These are phyloP conservation scores for Rhodeus uyekii DNA, from an alignment of 2,797 vertebrate species.

Conservation along the genomic window DNA sequence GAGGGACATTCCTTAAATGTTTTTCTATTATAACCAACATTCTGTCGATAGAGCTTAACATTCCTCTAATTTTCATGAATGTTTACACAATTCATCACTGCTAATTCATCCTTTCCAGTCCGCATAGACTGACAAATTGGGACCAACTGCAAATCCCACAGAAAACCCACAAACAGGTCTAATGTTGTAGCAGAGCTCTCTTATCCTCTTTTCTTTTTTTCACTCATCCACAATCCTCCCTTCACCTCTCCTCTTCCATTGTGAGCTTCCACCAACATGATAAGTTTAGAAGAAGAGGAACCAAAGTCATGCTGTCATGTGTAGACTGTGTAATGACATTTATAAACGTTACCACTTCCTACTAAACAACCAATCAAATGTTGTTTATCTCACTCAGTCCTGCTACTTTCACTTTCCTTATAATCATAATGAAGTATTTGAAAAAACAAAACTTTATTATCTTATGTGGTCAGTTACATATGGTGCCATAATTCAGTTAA, in stretches of 20 bases:
- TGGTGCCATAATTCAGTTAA: background rate
- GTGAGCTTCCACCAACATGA: background rate
- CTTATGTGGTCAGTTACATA: background rate
- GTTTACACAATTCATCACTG: background rate
- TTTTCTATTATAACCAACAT: background rate
- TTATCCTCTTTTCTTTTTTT: background rate
- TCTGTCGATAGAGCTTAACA: background rate
- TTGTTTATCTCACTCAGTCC: background rate
- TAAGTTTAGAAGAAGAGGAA: conserved; percentile 26
- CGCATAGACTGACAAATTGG: background rate
- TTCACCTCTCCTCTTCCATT: background rate
- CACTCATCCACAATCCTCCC: background rate
- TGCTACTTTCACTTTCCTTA: conserved; percentile 9
- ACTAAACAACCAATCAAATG: conserved; percentile 20
- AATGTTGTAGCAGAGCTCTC: background rate
- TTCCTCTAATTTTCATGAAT: background rate
- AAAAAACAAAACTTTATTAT: background rate
- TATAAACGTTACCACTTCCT: conserved; percentile 24
- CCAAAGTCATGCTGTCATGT: background rate
- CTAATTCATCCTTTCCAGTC: background rate
- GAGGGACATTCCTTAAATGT: background rate
- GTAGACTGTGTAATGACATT: background rate
- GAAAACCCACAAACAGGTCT: background rate
- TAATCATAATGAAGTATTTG: background rate
- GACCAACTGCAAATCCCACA: background rate